These are phyloP conservation scores for Pseudomugil tenellus DNA, from an alignment of 2,797 vertebrate species.

Conservation along the genomic window DNA sequence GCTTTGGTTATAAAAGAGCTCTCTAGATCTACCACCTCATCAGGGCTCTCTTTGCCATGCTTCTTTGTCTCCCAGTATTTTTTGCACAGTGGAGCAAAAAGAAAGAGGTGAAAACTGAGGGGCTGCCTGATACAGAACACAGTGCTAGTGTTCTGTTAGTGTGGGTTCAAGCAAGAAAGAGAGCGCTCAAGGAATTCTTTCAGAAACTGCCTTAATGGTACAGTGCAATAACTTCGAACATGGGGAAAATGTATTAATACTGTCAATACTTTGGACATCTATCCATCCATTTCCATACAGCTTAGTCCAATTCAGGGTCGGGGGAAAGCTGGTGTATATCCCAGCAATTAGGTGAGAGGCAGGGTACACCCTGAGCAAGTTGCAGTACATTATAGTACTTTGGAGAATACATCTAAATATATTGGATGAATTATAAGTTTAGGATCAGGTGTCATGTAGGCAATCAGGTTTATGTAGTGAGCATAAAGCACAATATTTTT, in stretches of 20 bases:
- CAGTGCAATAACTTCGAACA: too few relatives aligned
- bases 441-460: background rate
- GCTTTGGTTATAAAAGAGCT: constrained; percentile 21
- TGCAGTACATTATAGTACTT: too few relatives aligned
- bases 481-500: constrained; percentile 2
- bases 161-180: constrained; percentile 17
- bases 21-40: constrained; percentile 20
- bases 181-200: constrained; percentile 27
- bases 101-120: constrained; percentile 26
- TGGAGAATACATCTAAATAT: background rate
- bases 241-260: too few relatives aligned
- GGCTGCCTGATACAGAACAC: too few relatives aligned
- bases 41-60: constrained; percentile 30
- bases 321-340: too few relatives aligned
- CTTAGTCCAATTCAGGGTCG: too few relatives aligned
- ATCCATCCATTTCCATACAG: too few relatives aligned
- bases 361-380: too few relatives aligned
- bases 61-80: constrained; percentile 15
- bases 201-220: background rate
- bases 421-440: background rate
- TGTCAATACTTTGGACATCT: background rate
- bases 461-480: background rate
- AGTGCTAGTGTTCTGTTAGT: too few relatives aligned
- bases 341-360: too few relatives aligned
- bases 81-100: constrained; percentile 38